These are phyloP conservation scores for Epirrhoe alternata DNA, from an alignment of 2,888 invertebrate species.

Conservation along the genomic window DNA sequence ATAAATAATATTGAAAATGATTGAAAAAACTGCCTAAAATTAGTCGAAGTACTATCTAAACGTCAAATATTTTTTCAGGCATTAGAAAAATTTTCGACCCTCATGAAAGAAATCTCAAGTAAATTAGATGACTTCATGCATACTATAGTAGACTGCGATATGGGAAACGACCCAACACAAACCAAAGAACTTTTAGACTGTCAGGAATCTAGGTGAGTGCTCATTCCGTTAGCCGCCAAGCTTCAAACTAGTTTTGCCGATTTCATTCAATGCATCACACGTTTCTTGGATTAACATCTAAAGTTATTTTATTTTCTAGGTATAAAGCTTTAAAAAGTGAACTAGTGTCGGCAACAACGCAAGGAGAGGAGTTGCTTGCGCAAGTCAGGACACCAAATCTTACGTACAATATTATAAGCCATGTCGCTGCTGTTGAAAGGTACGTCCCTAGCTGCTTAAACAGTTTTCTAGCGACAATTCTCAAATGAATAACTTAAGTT, in stretches of 20 bases:
- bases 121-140: slow-evolving; percentile 95
- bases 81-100: slow-evolving; percentile 96
- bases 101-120: slow-evolving; percentile 95
- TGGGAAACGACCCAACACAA: slow-evolving; percentile 96
- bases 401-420: slow-evolving; percentile 90
- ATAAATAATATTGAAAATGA: not conserved
- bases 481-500: not conserved
- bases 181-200: slow-evolving; percentile 94
- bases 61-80: slow-evolving; percentile 85
- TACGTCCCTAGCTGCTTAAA: slow-evolving; percentile 60
- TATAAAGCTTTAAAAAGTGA: slow-evolving; percentile 92
- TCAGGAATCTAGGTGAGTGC: slow-evolving; percentile 88
- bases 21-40: not conserved
- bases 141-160: slow-evolving; percentile 95
- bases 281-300: slow-evolving; percentile 15
- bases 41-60: not conserved
- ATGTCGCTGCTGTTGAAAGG: slow-evolving; percentile 97
- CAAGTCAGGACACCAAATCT: slow-evolving; percentile 89
- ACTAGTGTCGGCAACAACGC: slow-evolving; percentile 93
- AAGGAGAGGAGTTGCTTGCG: slow-evolving; percentile 94
- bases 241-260: slow-evolving; percentile 29
- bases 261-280: slow-evolving; percentile 19
- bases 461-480: not conserved
- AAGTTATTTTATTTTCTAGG: slow-evolving; percentile 57
- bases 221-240: slow-evolving; percentile 19